Conservation (phyloP, 2,113 vertebrate genomes). For the Ellobius talpinus region DNA sequence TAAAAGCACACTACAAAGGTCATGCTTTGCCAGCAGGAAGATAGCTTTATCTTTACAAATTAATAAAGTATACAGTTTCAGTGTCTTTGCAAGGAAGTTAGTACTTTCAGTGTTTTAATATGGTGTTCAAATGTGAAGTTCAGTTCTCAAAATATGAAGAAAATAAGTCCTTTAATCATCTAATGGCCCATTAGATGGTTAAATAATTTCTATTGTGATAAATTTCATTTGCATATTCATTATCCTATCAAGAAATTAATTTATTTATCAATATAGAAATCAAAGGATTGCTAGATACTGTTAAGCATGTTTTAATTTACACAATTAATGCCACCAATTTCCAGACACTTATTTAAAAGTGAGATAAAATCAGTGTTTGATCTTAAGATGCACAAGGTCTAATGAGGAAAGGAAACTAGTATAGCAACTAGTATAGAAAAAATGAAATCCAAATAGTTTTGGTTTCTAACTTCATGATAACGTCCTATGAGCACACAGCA, state of each 20-base stretch:
- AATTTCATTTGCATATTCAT: not conserved
- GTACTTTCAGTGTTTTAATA: conserved; percentile 14
- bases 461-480: not conserved
- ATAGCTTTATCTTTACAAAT: conserved; percentile 37
- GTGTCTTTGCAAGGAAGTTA: conserved; percentile 4
- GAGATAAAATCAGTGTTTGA: not conserved
- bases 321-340: not conserved
- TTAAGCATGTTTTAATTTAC: not conserved
- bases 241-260: conserved; percentile 8
- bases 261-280: not conserved
- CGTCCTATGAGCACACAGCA: not conserved
- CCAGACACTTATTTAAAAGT: not conserved
- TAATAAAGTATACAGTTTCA: not conserved
- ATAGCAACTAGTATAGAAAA: not conserved
- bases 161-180: not conserved
- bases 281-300: not conserved
- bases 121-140: conserved; percentile 30
- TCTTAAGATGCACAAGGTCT: not conserved
- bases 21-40: not conserved
- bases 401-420: not conserved
- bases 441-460: not conserved
- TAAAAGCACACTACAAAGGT: not conserved
- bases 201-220: not conserved
- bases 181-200: not conserved
- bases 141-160: conserved; percentile 33